Conservation (phyloP, 2,113 vertebrate genomes). For the Cololabis saira region DNA sequence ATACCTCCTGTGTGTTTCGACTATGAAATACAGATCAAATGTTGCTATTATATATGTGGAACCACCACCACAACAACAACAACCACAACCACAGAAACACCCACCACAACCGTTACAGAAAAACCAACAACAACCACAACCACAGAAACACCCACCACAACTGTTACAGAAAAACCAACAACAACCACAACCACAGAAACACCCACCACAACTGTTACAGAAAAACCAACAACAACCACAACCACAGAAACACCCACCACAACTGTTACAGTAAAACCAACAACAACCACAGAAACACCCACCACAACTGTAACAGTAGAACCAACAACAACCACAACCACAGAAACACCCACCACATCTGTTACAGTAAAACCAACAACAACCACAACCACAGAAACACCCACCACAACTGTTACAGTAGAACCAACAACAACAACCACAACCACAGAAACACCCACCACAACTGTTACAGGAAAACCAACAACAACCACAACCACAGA, state of each 20-base stretch:
- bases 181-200: neutral
- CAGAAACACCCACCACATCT: too few relatives aligned
- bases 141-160: neutral
- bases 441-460: too few relatives aligned
- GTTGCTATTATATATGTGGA: conserved; percentile 26
- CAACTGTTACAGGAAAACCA: too few relatives aligned
- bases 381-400: too few relatives aligned
- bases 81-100: neutral
- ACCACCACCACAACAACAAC: neutral
- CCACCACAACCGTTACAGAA: too few relatives aligned
- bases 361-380: too few relatives aligned
- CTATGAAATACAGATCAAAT: conserved; percentile 58
- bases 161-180: too few relatives aligned
- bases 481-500: too few relatives aligned
- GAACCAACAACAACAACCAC: neutral
- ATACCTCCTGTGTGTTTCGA: conserved; percentile 3
- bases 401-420: neutral
- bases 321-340: neutral
- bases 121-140: too few relatives aligned
- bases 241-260: neutral
- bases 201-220: neutral
- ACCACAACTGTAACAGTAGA: too few relatives aligned
- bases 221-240: neutral
- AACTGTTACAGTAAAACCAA: too few relatives aligned
- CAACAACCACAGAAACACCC: too few relatives aligned